These are phyloP conservation scores for Neodiprion virginianus DNA, from an alignment of 1,140 invertebrate species.

Conservation along the genomic window DNA sequence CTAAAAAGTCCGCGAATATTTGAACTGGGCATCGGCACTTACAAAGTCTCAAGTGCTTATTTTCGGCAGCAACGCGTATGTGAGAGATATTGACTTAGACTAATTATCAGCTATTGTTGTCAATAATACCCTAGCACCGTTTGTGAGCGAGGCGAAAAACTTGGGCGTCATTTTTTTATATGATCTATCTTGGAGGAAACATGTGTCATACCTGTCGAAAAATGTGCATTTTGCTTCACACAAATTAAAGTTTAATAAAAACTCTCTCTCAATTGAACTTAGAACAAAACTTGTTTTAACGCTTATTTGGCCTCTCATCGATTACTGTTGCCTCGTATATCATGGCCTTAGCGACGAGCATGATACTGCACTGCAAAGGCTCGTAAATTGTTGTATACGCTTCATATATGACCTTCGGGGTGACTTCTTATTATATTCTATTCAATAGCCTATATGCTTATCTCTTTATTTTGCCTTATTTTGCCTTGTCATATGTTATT, in stretches of 20 bases:
- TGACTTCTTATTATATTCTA: no score
- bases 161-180: background rate
- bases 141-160: background rate
- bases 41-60: background rate
- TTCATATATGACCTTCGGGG: no score
- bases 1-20: no score
- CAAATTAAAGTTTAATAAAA: constrained; percentile 9
- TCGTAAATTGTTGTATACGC: no score
- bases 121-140: no score
- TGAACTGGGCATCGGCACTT: no score
- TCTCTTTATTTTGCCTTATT: no score
- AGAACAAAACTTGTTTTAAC: background rate
- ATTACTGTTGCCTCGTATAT: constrained; percentile 7
- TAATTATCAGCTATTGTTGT: background rate
- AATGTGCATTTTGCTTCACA: constrained; percentile 12
- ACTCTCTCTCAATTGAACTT: background rate
- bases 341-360: no score
- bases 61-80: background rate
- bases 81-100: background rate
- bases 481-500: no score
- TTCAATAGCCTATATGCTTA: no score
- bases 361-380: no score
- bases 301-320: background rate
- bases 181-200: constrained; percentile 9
- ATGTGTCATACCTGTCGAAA: constrained; percentile 6